Evolutionary conservation across 1,140 invertebrate genomes (phyloP), one percentile per base, ranked within the genome.

Genomic region (Muscidifurax raptorellus): DNA sequence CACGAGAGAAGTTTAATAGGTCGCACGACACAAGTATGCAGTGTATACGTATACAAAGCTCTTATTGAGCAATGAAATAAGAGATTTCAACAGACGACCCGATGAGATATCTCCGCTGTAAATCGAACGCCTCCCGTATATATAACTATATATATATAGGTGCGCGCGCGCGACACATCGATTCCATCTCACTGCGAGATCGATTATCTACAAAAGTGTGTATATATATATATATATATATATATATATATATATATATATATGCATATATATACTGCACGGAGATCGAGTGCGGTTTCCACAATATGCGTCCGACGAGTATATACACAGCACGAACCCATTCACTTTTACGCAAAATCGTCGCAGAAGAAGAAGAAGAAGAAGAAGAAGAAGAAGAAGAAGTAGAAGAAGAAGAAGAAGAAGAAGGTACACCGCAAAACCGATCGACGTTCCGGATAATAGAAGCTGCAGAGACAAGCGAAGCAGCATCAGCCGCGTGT

Each of bases 121-220:
- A 47, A 47, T 47, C 44, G 44, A 47, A 47, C 7, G 44, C 44
- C 12, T 47, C n/a, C n/a, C n/a, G n/a, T n/a, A n/a, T n/a, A n/a
- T n/a, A n/a, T n/a, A n/a, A n/a, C 7, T 47, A 47, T 12, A 40
- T 40, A 40, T 40, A 40, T 40, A 40, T 40, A n/a, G n/a, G n/a
- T n/a, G n/a, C 36, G 44, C 7, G 13, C 4, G 44, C 47, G 47
- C 12, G 13, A n/a, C 52, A 25, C 75, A 28, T 27, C 66, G 28
- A 30, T 69, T 69, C 66, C 25, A 28, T 69, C 27, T 28, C 64
- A 28, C 9, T 25, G 72, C 32, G 64, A 69, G 78, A 80, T 71
- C 78, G 64, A 13, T 71, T 80, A 80, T 80, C 64, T 80, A n/a
- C n/a, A n/a, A n/a, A n/a, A n/a, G n/a, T 59, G 72, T 75, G 36